Conservation (phyloP, 53 echinoderm and acorn worm species). For the Apostichopus leukothele region DNA sequence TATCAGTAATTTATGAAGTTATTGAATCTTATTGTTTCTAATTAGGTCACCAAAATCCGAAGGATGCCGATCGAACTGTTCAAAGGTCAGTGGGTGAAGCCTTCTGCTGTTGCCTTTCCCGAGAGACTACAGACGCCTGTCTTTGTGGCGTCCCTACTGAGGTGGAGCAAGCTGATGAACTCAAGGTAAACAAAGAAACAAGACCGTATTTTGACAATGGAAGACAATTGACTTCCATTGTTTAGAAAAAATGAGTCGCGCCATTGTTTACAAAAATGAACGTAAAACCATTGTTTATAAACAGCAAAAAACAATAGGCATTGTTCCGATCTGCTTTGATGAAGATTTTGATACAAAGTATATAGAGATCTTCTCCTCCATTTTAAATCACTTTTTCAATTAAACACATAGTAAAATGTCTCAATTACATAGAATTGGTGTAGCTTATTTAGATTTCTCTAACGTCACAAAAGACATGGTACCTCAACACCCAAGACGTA, state of each 20-base stretch:
- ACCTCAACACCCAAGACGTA: too few relatives aligned
- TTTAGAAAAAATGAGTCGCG: too few relatives aligned
- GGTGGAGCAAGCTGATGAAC: constrained; percentile 15
- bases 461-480: not conserved
- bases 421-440: too few relatives aligned
- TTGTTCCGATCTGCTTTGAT: too few relatives aligned
- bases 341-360: too few relatives aligned
- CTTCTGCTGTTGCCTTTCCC: constrained; percentile 91
- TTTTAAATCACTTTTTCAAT: not conserved
- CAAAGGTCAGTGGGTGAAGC: constrained; percentile 76
- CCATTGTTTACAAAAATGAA: not conserved
- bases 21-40: not conserved
- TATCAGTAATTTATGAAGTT: too few relatives aligned
- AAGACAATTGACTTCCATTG: too few relatives aligned
- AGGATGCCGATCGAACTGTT: constrained; percentile 80
- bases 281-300: not conserved
- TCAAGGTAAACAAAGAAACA: not conserved
- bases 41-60: constrained; percentile 60
- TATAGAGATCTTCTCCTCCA: too few relatives aligned
- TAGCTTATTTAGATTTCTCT: not conserved
- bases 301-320: too few relatives aligned
- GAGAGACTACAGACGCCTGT: constrained; percentile 61
- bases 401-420: not conserved
- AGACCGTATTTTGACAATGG: too few relatives aligned
- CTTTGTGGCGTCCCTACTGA: constrained; percentile 69